Evolutionary conservation across 2,888 invertebrate species (phyloP), one percentile per base, ranked within the genome.

Genomic region (Callinectes sapidus): DNA sequence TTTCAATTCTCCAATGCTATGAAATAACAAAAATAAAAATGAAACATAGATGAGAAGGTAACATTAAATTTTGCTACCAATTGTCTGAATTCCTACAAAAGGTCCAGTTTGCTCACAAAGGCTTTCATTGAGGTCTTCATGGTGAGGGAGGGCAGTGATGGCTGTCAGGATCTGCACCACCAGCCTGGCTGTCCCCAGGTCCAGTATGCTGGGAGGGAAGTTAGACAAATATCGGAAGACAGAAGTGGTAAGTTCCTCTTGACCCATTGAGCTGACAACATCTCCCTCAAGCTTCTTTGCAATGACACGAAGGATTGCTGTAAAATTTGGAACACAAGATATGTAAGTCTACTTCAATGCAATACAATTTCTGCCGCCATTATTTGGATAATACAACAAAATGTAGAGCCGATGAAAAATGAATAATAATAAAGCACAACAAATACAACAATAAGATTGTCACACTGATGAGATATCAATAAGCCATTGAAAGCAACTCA

Each of bases 271-370:
- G 16, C 35, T 88, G 28, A 92, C 92, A 48, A 87, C 77, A 81
- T 93, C 91, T 81, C 92, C 92, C 28, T 93, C 93, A 23, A 93
- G 48, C 71, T 90, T 92, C 39, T 92, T 93, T 28, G 85, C 93
- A 55, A 93, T 54, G 13, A 85, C 32, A 42, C 55, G 87, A 61
- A 93, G 89, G 48, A 91, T 86, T 48, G 48, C 93, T 93, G 91
- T n/a, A 92, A 92, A 92, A 55, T 48, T 5, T n/a, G 35, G 42
- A 13, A 89, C 71, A 71, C n/a, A 23, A 71, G 13, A 28, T 71
- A 28, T 1, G 28, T 2, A 71, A 54, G 42, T 48, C 6, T 16
- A 48, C 8, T 87, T 48, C 1, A 35, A n/a, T 81, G 81, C 10
- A 81, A 13, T 32, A 81, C 35, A 0, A 81, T 81, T 81, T 35